These are phyloP conservation scores for Brachymystax lenok DNA, from an alignment of 2,797 vertebrate species.

Conservation along the genomic window DNA sequence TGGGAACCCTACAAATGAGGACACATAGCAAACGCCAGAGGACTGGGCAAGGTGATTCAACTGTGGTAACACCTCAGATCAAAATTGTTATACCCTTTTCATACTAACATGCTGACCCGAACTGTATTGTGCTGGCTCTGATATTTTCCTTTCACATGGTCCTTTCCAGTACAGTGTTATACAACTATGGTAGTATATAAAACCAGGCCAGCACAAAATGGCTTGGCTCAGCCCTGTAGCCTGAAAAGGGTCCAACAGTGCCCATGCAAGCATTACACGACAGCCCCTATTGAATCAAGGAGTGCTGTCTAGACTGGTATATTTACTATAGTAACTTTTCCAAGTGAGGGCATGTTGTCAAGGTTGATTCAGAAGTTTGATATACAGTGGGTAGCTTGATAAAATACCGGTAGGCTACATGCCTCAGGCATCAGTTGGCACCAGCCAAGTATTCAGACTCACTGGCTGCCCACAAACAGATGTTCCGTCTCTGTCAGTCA, in stretches of 20 bases:
- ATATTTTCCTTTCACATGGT: no score
- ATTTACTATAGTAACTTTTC: slow-evolving; percentile 48
- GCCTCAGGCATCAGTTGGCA: slow-evolving; percentile 47
- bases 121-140: not conserved
- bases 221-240: not conserved
- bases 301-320: slow-evolving; percentile 40
- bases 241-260: not conserved
- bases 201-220: not conserved
- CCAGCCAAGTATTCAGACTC: slow-evolving; percentile 36
- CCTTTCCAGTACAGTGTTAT: no score
- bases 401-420: slow-evolving; percentile 20
- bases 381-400: slow-evolving; percentile 33
- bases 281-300: slow-evolving; percentile 59
- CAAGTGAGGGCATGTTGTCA: slow-evolving; percentile 42
- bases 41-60: slow-evolving; percentile 39
- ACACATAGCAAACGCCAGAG: slow-evolving; percentile 34
- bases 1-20: slow-evolving; percentile 24
- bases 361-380: slow-evolving; percentile 14
- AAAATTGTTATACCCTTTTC: slow-evolving; percentile 8
- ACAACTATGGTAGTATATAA: no score
- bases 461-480: slow-evolving; percentile 55
- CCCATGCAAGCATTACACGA: slow-evolving; percentile 28
- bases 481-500: slow-evolving; percentile 48
- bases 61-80: slow-evolving; percentile 49
- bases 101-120: not conserved